A percentile compares a stretch with the other conserved stretches of the same genome.
phyloP scores from a whole-genome alignment of 2,888 invertebrate species.

The Linyphia triangularis region DNA sequence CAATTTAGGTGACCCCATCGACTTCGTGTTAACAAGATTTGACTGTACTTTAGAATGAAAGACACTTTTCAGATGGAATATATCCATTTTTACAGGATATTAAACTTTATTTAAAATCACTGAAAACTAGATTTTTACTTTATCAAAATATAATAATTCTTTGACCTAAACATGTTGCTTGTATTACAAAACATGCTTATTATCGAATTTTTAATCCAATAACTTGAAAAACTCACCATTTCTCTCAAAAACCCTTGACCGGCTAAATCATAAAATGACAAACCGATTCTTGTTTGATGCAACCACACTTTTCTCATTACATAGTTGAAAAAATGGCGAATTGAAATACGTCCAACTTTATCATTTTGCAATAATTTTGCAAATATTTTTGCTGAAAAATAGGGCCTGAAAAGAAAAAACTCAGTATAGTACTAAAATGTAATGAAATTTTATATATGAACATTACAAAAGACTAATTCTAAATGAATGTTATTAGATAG shows the following conservation, averaged over 20 bases:
- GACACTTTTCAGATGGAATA: too few relatives aligned
- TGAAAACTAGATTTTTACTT: too few relatives aligned
- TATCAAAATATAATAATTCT: too few relatives aligned
- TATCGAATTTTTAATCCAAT: neutral
- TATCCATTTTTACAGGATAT: too few relatives aligned
- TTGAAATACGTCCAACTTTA: conserved; percentile 91
- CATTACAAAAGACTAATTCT: too few relatives aligned
- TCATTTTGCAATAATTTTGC: conserved; percentile 92
- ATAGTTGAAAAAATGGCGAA: conserved; percentile 95
- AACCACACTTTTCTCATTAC: conserved; percentile 97
- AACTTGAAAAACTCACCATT: conserved; percentile 82
- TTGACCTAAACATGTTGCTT: too few relatives aligned
- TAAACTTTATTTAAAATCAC: too few relatives aligned
- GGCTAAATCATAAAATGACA: conserved; percentile 94
- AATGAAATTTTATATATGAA: neutral
- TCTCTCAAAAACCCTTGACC: conserved; percentile 94
- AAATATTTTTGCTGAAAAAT: conserved; percentile 92
- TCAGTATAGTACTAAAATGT: neutral
- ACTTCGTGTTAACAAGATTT: too few relatives aligned
- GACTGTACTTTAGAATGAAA: too few relatives aligned
- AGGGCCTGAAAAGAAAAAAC: conserved; percentile 82
- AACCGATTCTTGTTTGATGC: conserved; percentile 94
- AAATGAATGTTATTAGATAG: too few relatives aligned
- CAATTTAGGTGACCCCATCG: too few relatives aligned
- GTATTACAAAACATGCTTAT: too few relatives aligned